Percentiles rank a stretch among this genome's conserved stretches.
Conservation (phyloP, 1,140 invertebrate species). For the Eriosoma lanigerum region DNA sequence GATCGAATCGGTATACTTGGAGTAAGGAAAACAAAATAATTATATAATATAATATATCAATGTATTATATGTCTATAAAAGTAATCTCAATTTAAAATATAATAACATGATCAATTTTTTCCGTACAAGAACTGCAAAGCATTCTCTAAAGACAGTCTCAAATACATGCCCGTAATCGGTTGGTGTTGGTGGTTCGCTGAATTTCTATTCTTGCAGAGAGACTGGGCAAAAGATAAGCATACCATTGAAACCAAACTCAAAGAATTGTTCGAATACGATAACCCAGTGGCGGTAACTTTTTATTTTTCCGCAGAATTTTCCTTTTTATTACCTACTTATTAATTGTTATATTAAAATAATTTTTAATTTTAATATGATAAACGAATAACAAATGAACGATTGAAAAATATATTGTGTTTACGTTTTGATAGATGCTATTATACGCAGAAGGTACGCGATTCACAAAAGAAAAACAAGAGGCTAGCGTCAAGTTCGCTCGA, state of each 20-base stretch:
- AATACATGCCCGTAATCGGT: constrained; percentile 89
- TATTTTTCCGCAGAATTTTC: constrained; percentile 55
- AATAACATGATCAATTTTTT: too few species aligned
- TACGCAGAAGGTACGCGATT: constrained; percentile 95
- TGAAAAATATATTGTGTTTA: too few species aligned
- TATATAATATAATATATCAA: too few species aligned
- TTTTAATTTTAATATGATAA: background rate
- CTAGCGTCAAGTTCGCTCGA: constrained; percentile 82
- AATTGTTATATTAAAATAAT: too few species aligned
- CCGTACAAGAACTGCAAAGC: constrained; percentile 84
- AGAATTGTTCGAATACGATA: constrained; percentile 81
- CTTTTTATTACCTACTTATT: too few species aligned
- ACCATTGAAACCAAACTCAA: constrained; percentile 78
- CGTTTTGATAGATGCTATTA: constrained; percentile 72
- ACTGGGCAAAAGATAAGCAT: constrained; percentile 85
- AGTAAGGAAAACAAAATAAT: constrained; percentile 64
- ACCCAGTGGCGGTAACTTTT: constrained; percentile 75
- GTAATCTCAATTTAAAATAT: too few species aligned
- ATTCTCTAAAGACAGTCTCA: constrained; percentile 89
- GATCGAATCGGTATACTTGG: constrained; percentile 77
- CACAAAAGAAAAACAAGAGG: constrained; percentile 82
- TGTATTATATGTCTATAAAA: too few species aligned
- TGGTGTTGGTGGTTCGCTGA: constrained; percentile 95
- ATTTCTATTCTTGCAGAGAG: constrained; percentile 87
- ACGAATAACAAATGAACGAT: background rate